A percentile compares a stretch with the other conserved stretches of the same genome.
phyloP scores from a whole-genome alignment of 2,113 vertebrate species.

The Nipponia nippon region DNA sequence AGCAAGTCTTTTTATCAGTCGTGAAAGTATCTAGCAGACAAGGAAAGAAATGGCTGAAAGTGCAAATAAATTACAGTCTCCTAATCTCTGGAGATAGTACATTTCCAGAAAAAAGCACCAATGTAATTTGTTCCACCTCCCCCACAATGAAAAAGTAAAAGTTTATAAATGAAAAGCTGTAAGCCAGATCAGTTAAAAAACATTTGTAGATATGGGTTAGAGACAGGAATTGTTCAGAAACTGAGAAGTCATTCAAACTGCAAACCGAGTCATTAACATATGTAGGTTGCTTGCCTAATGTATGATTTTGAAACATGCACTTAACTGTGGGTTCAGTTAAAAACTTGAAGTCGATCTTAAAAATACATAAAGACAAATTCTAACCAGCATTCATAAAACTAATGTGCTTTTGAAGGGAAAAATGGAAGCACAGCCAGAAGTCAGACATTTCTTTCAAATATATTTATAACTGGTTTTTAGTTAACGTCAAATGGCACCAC shows the following conservation, averaged over 20 bases:
- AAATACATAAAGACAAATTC: neutral
- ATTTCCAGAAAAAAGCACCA: neutral
- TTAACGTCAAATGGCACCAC: neutral
- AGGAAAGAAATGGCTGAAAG: neutral
- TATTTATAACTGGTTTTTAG: neutral
- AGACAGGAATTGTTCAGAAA: neutral
- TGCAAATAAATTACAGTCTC: neutral
- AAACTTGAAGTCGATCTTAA: neutral
- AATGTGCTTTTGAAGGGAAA: neutral
- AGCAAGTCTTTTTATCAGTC: neutral
- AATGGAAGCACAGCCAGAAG: neutral
- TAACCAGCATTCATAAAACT: neutral
- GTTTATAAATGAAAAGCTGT: neutral
- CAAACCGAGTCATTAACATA: neutral
- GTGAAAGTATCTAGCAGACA: neutral
- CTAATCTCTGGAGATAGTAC: neutral
- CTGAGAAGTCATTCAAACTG: neutral
- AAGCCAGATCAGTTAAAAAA: neutral
- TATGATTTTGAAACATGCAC: neutral
- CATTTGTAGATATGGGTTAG: neutral
- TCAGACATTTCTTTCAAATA: neutral
- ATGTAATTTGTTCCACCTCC: neutral
- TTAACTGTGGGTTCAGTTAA: neutral
- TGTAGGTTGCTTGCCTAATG: neutral
- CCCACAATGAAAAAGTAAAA: neutral